Base-by-base conservation (phyloP, 2,888 invertebrate genomes). In the Hydropsyche betteni region DNA sequence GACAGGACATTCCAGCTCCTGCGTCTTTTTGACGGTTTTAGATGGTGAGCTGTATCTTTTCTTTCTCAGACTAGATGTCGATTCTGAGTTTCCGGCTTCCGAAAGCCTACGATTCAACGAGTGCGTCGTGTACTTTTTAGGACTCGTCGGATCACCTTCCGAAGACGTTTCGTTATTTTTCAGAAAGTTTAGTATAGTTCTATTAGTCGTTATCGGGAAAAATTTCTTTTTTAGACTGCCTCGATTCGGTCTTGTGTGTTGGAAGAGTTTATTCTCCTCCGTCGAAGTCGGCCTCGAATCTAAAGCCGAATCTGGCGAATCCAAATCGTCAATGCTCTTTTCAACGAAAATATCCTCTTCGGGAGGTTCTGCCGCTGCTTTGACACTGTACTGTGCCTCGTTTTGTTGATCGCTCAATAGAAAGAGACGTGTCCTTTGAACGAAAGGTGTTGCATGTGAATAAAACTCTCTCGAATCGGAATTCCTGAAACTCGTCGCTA, bases 371-470 rank as follows among this genome's bases (percentile, higher is more conserved):
- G 16, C 36, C 4, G 55, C 8, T n/a, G 16, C 0, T 14, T 69
- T 71, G 8, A 86, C 84, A 77, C 82, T 86, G 36, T 71, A 68
- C 44, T 34, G 68, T 4, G 44, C 16, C n/a, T 71, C 74, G 50
- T 76, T 55, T 8, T 52, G 68, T n/a, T 10, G 7, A 80, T 87
- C 87, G 78, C 87, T 86, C 50, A 87, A 86, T 12, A 87, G 86
- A 79, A 88, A 88, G 69, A 87, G 80, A 76, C 87, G 81, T 1
- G 88, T 88, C 75, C 88, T 82, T 80, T 88, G 88, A 0, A 88
- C 88, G 76, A 88, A 88, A 34, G 88, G 87, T 44, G 88, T 88
- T 0, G 87, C 88, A 81, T 88, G 87, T 80, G 86, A 86, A 80
- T 88, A 88, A 78, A 88, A 88, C 80, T 88, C 87, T 80, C 83